These are phyloP conservation scores for Alviniconcha strummeri DNA, from an alignment of 2,888 invertebrate species.

Conservation along the genomic window DNA sequence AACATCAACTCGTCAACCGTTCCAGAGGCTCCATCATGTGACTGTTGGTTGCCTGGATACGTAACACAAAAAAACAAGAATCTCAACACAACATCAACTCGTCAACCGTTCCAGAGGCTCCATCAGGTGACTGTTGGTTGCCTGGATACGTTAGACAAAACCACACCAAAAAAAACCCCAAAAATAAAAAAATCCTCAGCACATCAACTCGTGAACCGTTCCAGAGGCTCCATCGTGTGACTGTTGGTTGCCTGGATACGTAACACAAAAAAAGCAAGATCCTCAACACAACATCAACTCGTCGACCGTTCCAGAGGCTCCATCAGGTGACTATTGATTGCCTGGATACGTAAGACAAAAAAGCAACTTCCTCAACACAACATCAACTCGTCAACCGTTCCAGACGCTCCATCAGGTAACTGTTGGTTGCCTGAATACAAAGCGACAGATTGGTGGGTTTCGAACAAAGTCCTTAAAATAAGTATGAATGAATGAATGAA, in stretches of 20 bases:
- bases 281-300: no score
- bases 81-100: no score
- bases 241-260: conserved; percentile 4
- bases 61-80: no score
- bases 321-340: background rate
- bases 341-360: background rate
- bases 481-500: no score
- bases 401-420: background rate
- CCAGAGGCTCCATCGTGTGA: background rate
- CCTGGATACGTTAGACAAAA: background rate
- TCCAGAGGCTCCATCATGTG: background rate
- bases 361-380: no score
- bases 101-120: background rate
- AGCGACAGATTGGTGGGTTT: no score
- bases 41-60: background rate
- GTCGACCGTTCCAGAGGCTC: no score
- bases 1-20: no score
- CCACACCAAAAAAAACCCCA: no score
- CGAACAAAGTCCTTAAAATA: no score
- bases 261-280: no score
- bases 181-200: no score
- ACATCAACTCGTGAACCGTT: background rate
- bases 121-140: background rate
- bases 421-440: background rate
- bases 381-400: background rate